These are phyloP conservation scores for Centruroides sculpturatus DNA, from an alignment of 1,140 invertebrate species.

Conservation along the genomic window DNA sequence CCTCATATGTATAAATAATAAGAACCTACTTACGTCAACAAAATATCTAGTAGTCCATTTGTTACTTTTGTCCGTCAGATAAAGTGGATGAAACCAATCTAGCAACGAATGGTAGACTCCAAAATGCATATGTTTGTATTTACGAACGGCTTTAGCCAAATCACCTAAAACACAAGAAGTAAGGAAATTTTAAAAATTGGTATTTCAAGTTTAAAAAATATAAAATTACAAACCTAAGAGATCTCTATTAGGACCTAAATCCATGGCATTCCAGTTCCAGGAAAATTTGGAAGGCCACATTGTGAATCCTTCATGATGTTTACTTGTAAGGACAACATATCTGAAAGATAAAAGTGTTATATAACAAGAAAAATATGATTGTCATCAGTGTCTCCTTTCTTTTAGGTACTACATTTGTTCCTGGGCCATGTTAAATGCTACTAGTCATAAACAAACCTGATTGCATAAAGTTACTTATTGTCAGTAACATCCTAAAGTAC, in stretches of 20 bases:
- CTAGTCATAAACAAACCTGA: too few species aligned
- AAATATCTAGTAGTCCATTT: conserved; percentile 20
- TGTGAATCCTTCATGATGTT: conserved; percentile 85
- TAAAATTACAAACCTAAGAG: conserved; percentile 41
- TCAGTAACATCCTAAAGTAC: too few species aligned
- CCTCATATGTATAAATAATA: too few species aligned
- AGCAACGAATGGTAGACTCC: conserved; percentile 32
- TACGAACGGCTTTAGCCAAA: conserved; percentile 28
- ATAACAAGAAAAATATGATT: too few species aligned
- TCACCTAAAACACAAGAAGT: conserved; percentile 21
- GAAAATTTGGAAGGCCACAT: conserved; percentile 71
- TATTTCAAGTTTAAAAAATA: neutral
- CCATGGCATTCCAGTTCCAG: conserved; percentile 77
- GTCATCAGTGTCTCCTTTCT: too few species aligned
- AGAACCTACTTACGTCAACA: conserved; percentile 11
- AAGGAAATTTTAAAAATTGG: neutral
- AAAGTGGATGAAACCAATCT: conserved; percentile 32
- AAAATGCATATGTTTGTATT: conserved; percentile 29
- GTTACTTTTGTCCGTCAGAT: conserved; percentile 20
- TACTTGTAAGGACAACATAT: conserved; percentile 77
- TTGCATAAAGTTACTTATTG: too few species aligned
- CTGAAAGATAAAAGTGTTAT: conserved; percentile 28
- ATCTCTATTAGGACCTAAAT: conserved; percentile 68
- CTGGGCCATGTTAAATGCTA: too few species aligned
- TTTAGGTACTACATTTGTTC: too few species aligned